Evolutionary conservation across 2,797 vertebrate genomes (phyloP), one percentile per base, ranked within the genome.

Genomic region (Enteromius trimaculatus): DNA sequence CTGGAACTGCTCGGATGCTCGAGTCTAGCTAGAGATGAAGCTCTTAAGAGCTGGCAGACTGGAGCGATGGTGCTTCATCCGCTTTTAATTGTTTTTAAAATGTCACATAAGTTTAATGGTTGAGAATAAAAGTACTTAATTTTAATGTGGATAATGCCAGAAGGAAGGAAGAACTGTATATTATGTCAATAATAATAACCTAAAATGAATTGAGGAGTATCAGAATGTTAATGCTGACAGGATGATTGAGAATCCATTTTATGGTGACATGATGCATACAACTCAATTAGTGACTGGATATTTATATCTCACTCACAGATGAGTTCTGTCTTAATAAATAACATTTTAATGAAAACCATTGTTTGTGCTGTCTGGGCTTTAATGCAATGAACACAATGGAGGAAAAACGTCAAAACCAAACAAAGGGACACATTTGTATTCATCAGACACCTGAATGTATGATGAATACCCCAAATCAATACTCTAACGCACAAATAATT

Each of bases 401-500:
- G 16, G 23, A 42, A 77, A 62, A 47, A 64, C 31, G 76, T 77
- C 58, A 64, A 77, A 39, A 13, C 13, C 76, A 39, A 21, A 76
- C 29, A 55, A 58, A 58, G 19, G 14, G 53, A 42, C 8, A 3
- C 19, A 47, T 26, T 77, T 47, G 39, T 3, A n/a, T 10, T 77
- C 1, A 9, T 64, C 39, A 64, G 16, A 29, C 26, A 0, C 23
- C 62, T 29, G 13, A 47, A 64, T 64, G 44, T 3, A 47, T 19
- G 47, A 51, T 29, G 31, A 72, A 72, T 21, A 72, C 58, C 37
- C 47, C 58, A 64, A 77, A 64, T 77, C 75, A 29, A 19, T 64
- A 47, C 39, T 13, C 58, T 77, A 77, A 77, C 31, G 76, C 58
- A 64, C 16, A 64, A 77, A 77, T 77, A 7, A 77, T 64, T 26